Evolutionary conservation across 2,888 invertebrate species (phyloP).

Genomic region (Heliconius ethilla): DNA sequence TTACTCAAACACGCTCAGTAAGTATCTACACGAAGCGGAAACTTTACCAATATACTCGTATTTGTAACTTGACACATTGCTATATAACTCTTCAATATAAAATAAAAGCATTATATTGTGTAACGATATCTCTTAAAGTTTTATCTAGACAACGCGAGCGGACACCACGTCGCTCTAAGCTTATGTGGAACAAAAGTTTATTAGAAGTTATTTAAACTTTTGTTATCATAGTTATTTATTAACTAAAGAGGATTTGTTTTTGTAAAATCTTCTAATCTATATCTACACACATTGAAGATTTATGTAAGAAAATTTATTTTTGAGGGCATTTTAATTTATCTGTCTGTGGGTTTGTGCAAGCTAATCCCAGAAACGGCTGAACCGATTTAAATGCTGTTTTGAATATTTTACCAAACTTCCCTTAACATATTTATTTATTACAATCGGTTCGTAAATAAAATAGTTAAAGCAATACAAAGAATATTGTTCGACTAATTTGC

Average conservation of each 20-base stretch:
- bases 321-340: background rate
- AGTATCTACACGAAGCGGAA: background rate
- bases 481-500: background rate
- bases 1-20: background rate
- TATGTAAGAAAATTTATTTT: background rate
- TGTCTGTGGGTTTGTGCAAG: background rate
- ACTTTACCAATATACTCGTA: background rate
- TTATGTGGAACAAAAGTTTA: background rate
- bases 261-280: background rate
- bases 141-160: constrained; percentile 3
- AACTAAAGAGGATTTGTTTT: background rate
- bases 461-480: background rate
- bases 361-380: background rate
- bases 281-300: background rate
- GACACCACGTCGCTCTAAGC: background rate
- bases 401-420: background rate
- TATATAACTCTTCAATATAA: constrained; percentile 1
- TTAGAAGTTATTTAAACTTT: background rate
- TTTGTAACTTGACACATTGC: background rate
- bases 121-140: constrained; percentile 10
- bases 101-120: constrained; percentile 4
- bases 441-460: background rate
- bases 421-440: background rate
- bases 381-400: background rate
- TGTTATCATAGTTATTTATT: constrained; percentile 3